Base-by-base conservation (phyloP, 2,888 invertebrate genomes). In the Caenorhabditis zanzibari region DNA sequence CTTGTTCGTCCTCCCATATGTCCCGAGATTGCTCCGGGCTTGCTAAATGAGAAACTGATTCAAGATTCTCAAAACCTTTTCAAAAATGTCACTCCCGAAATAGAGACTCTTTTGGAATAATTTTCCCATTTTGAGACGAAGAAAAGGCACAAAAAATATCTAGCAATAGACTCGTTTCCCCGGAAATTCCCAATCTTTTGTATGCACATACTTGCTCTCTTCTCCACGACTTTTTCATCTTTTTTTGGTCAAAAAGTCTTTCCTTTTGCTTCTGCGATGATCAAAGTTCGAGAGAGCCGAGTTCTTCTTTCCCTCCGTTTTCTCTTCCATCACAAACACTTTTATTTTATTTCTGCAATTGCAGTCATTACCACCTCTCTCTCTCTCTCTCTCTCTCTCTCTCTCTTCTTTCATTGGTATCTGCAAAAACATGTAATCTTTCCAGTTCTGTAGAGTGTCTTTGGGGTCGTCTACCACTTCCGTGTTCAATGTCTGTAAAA, bases 401-500 rank as follows among this genome's bases (percentile, higher is more conserved):
- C 35, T 44, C 47, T 63, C 54, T 24, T 12, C n/a, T n/a, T n/a
- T n/a, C 52, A n/a, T 9, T 61, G 52, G 64, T 54, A 61, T 58
- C 52, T 75, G 74, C 81, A 81, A 81, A 69, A 79, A 77, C 64
- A 79, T 32, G 32, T 79, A 79, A 79, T 79, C 79, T 64, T 79
- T 79, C 79, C 59, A 79, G 79, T 79, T 79, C 35, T 54, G 38
- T 59, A 59, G 58, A 44, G 44, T 35, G 44, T 56, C 44, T 41
- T 54, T 26, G 10, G 22, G 47, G n/a, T n/a, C n/a, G n/a, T n/a
- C 68, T 47, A 58, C 26, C 38, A 79, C 79, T 79, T 79, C 79
- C 79, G 71, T 82, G 66, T 69, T 76, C 63, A 24, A 49, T 63
- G 77, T 41, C 66, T 59, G 54, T 75, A 26, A 54, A 54, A 68